These are phyloP conservation scores for Batillaria attramentaria DNA, from an alignment of 1,140 invertebrate genomes.

Conservation along the genomic window DNA sequence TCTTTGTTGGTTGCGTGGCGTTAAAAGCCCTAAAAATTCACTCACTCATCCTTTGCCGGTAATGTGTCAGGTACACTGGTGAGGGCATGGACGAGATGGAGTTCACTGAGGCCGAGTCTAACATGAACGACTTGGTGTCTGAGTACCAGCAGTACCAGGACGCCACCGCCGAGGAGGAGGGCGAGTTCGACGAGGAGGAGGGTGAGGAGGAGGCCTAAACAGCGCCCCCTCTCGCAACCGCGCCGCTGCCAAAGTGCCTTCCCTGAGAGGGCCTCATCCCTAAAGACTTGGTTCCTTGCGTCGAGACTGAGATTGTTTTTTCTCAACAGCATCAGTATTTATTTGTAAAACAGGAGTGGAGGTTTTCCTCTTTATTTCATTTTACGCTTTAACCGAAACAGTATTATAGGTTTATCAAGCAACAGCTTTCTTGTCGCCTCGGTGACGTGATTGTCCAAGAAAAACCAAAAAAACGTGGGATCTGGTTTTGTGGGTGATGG, in stretches of 20 bases:
- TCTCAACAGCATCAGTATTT: background rate
- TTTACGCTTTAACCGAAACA: too few species aligned
- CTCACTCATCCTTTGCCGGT: too few species aligned
- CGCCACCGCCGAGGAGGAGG: constrained; percentile 85
- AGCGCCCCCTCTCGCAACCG: background rate
- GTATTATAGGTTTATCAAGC: too few species aligned
- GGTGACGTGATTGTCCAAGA: too few species aligned
- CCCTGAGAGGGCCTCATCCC: constrained; percentile 24
- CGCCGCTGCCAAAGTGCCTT: background rate
- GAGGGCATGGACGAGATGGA: constrained; percentile 35
- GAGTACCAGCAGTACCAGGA: constrained; percentile 96
- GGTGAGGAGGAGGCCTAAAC: constrained; percentile 78
- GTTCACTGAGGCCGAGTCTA: constrained; percentile 72
- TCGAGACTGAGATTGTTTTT: background rate
- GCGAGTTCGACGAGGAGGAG: constrained; percentile 85
- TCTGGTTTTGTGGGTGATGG: too few species aligned
- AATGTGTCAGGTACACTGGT: constrained; percentile 75
- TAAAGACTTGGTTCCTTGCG: background rate
- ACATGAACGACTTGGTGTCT: constrained; percentile 90
- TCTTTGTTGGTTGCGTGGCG: too few species aligned
- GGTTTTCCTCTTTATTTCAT: background rate
- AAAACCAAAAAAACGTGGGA: too few species aligned
- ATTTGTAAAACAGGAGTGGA: background rate
- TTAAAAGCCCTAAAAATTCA: too few species aligned
- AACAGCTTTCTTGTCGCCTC: too few species aligned